Evolutionary conservation across 30 jellyfish, hydroid and myxozoan genomes (phyloP).

Genomic region (Turritopsis dohrnii): DNA sequence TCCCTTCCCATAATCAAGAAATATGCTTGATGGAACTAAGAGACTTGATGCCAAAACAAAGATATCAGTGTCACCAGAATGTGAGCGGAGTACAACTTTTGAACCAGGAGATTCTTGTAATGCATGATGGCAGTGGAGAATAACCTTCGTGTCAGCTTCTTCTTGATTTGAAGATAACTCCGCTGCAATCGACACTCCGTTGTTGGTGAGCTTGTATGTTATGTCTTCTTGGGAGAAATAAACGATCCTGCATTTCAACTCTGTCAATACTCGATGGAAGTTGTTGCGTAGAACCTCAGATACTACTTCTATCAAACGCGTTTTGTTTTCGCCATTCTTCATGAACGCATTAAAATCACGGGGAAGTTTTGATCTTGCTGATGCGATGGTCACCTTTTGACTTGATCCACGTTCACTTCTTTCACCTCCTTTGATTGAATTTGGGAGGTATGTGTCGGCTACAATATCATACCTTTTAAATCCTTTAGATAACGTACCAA

Average conservation of each 20-base stretch:
- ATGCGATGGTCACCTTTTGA: slow-evolving; percentile 27
- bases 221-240: slow-evolving; percentile 8
- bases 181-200: too few relatives aligned
- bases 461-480: slow-evolving; percentile 43
- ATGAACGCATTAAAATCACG: slow-evolving; percentile 43
- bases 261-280: neutral
- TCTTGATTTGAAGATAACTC: too few relatives aligned
- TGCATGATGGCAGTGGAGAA: too few relatives aligned
- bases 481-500: slow-evolving; percentile 31
- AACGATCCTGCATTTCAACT: slow-evolving; percentile 20
- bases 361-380: slow-evolving; percentile 32
- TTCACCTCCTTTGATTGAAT: slow-evolving; percentile 35
- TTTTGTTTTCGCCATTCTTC: too few relatives aligned
- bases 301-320: slow-evolving; percentile 37
- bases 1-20: too few relatives aligned
- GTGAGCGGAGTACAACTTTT: too few relatives aligned
- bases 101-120: too few relatives aligned
- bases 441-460: slow-evolving; percentile 40
- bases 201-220: too few relatives aligned
- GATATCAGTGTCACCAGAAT: too few relatives aligned
- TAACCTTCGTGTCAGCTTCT: too few relatives aligned
- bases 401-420: slow-evolving; percentile 31
- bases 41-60: too few relatives aligned
- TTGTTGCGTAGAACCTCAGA: slow-evolving; percentile 19
- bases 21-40: too few relatives aligned